Base-by-base conservation (phyloP, 2,888 invertebrate species). In the Sphecodes monilicornis region DNA sequence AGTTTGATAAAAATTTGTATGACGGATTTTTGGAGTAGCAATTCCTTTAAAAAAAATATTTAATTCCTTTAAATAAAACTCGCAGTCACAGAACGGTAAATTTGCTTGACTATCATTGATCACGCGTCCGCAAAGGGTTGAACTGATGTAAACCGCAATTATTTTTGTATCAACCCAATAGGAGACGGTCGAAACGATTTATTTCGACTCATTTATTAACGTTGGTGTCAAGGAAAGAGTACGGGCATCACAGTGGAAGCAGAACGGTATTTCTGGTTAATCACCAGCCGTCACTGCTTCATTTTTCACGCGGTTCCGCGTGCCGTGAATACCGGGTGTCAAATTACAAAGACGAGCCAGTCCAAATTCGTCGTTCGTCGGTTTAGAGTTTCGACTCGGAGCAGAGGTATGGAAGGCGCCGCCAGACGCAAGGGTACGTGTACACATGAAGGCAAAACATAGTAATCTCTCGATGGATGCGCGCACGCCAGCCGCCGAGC, bases 271-370 rank as follows among this genome's bases (percentile, higher is more conserved):
- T 60, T 18, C 60, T n/a, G 60, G 32, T 60, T 60, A 60, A 60
- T 60, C 60, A 60, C 60, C 60, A 26, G 18, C 29, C 18, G 29
- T 32, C 60, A 3, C 18, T 13, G 76, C 39, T 26, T 43, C 66
- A 68, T 83, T 84, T 84, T 77, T 78, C 69, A 41, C 1, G 10
- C 16, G 1, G 26, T 41, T 54, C 60, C 50, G 50, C 77, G 70
- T 77, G 82, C 69, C 60, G 11, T 36, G 73, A 50, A 82, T 82
- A 82, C 83, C 82, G 43, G 72, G 29, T 64, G 84, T 82, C 82
- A 82, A 82, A 84, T 84, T 84, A 84, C 69, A 71, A 69, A 46
- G 39, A 64, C 82, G 73, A 50, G 32, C 41, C 26, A 16, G 3
- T 16, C 13, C 64, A 68, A 76, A 41, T 82, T 84, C 39, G 54